Evolutionary conservation across 1,140 invertebrate species (phyloP).

Genomic region (Trigoniulus corallinus): DNA sequence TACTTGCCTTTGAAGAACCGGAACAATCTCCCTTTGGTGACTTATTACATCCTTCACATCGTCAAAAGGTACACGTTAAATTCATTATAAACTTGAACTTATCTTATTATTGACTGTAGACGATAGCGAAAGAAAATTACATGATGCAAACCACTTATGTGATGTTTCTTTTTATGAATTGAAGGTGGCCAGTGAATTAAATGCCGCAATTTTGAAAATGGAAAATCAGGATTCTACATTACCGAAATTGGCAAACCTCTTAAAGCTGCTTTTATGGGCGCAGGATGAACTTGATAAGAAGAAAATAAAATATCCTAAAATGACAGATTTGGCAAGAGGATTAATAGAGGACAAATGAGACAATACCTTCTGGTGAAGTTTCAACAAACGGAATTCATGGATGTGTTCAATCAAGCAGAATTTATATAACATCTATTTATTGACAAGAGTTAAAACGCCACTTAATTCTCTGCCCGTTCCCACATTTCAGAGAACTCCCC

Average conservation of each 20-base stretch:
- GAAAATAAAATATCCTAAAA: slow-evolving; percentile 80
- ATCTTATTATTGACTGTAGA: not conserved
- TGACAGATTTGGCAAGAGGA: slow-evolving; percentile 69
- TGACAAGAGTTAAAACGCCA: too few species aligned
- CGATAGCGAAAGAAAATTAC: not conserved
- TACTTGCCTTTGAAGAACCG: slow-evolving; percentile 93
- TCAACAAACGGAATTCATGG: too few species aligned
- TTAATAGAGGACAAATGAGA: slow-evolving; percentile 43
- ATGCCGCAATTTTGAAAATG: slow-evolving; percentile 84
- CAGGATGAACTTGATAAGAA: slow-evolving; percentile 89
- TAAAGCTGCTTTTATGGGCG: slow-evolving; percentile 87
- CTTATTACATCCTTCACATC: slow-evolving; percentile 73
- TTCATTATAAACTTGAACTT: slow-evolving; percentile 1
- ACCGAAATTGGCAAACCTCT: slow-evolving; percentile 66
- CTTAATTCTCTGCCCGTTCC: too few species aligned
- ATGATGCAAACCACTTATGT: not conserved
- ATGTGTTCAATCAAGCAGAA: too few species aligned
- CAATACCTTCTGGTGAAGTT: too few species aligned
- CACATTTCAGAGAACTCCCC: too few species aligned
- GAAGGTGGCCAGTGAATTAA: slow-evolving; percentile 89
- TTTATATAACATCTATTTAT: too few species aligned
- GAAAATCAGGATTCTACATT: slow-evolving; percentile 76
- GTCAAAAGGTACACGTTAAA: slow-evolving; percentile 66
- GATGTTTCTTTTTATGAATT: not conserved
- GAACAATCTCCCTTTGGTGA: slow-evolving; percentile 87